Conservation (phyloP, 2,888 invertebrate species). For the Anthophora plumipes region DNA sequence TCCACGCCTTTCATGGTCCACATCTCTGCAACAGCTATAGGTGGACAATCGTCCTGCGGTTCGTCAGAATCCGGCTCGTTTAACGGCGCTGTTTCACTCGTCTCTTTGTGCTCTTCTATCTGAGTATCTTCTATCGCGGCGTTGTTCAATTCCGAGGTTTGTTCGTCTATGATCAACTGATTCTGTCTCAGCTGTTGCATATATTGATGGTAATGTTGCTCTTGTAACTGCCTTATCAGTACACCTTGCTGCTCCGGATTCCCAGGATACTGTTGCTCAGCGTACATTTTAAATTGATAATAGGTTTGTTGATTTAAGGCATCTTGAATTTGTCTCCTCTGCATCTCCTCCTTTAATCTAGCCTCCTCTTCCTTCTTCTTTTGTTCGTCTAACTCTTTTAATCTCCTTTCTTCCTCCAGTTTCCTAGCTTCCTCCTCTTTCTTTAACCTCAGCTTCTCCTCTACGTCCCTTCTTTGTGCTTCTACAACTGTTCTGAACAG, state of each 20-base stretch:
- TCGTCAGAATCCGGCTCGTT: constrained; percentile 76
- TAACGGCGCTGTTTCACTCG: constrained; percentile 68
- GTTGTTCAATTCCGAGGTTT: constrained; percentile 66
- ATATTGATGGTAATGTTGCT: constrained; percentile 99
- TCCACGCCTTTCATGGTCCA: constrained; percentile 97
- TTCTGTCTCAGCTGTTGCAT: constrained; percentile 94
- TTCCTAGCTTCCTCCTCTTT: constrained; percentile 87
- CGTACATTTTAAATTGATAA: constrained; percentile 95
- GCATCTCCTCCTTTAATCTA: constrained; percentile 87
- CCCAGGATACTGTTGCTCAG: constrained; percentile 95
- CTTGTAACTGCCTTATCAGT: constrained; percentile 97
- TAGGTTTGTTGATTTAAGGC: constrained; percentile 98
- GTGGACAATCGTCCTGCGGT: constrained; percentile 82
- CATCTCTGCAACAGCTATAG: constrained; percentile 93
- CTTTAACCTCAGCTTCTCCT: constrained; percentile 90
- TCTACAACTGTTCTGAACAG: constrained; percentile 95
- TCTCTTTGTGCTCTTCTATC: constrained; percentile 59
- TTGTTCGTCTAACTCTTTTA: constrained; percentile 84
- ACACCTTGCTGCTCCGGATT: constrained; percentile 96
- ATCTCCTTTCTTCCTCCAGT: constrained; percentile 87
- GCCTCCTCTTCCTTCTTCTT: constrained; percentile 87
- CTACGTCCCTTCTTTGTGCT: constrained; percentile 95
- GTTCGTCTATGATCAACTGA: constrained; percentile 81
- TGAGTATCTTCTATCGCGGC: constrained; percentile 1
- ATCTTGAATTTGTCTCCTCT: constrained; percentile 95